Evolutionary conservation across 2,797 vertebrate genomes (phyloP).

Genomic region (Anguilla anguilla): DNA sequence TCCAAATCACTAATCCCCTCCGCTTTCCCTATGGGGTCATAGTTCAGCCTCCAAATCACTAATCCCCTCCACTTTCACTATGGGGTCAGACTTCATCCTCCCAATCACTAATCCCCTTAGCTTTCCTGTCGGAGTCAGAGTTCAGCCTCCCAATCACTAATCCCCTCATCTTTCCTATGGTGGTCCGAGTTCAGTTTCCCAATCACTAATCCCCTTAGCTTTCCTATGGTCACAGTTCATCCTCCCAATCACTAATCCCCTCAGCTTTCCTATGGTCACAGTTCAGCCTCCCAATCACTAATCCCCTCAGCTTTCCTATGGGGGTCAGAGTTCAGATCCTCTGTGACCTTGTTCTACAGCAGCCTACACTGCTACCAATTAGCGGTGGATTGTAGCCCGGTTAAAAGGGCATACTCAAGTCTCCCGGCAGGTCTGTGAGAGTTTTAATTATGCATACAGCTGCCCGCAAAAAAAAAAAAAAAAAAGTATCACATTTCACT

Average conservation of each 20-base stretch:
- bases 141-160: background rate
- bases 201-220: background rate
- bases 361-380: slow-evolving; percentile 3
- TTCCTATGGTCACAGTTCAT: background rate
- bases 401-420: slow-evolving; percentile 4
- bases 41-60: background rate
- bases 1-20: too few relatives aligned
- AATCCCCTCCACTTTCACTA: background rate
- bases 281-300: background rate
- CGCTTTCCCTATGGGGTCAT: too few relatives aligned
- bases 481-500: background rate
- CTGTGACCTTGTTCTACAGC: background rate
- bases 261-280: too few relatives aligned
- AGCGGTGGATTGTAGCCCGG: background rate
- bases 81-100: too few relatives aligned
- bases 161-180: too few relatives aligned
- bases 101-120: too few relatives aligned
- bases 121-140: too few relatives aligned
- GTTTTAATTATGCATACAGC: background rate
- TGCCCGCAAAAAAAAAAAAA: background rate
- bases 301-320: background rate
- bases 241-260: too few relatives aligned
- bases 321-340: background rate
- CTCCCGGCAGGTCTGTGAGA: background rate
- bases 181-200: background rate